phyloP scores from a whole-genome alignment of 2,797 vertebrate species.

The Arnoldichthys spilopterus region DNA sequence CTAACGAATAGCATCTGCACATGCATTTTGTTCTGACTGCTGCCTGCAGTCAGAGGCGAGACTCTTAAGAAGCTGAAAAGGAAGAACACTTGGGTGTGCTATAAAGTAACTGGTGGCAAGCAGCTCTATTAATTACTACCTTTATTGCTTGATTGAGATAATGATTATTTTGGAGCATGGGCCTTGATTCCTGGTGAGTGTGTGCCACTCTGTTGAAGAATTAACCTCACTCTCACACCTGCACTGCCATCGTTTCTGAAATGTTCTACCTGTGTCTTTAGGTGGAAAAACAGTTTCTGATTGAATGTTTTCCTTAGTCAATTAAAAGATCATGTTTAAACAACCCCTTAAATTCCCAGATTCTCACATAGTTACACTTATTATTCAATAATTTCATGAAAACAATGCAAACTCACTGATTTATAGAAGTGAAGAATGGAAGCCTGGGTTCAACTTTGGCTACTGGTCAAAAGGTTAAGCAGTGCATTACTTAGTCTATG shows the following conservation, averaged over 20 bases:
- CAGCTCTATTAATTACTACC: not conserved
- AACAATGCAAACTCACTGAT: not conserved
- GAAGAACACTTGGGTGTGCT: not conserved
- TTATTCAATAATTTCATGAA: not conserved
- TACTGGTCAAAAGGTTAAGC: not conserved
- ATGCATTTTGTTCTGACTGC: too few relatives aligned
- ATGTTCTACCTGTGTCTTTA: not conserved
- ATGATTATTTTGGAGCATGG: not conserved
- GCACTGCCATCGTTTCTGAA: not conserved
- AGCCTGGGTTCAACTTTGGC: not conserved
- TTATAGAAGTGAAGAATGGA: not conserved
- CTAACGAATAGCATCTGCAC: not conserved
- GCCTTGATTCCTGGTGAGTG: conserved; percentile 33
- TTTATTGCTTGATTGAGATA: not conserved
- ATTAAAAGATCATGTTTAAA: not conserved
- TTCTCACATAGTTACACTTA: not conserved
- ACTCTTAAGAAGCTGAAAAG: not conserved
- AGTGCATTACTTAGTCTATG: too few relatives aligned
- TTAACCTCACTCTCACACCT: not conserved
- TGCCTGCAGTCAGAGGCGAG: not conserved
- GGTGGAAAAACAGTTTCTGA: not conserved
- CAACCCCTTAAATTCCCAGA: not conserved
- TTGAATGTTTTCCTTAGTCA: too few relatives aligned
- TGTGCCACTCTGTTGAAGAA: conserved; percentile 31
- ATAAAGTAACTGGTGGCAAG: not conserved